phyloP scores from a whole-genome alignment of 2,113 vertebrate genomes.

The Campylomormyrus numenius region DNA sequence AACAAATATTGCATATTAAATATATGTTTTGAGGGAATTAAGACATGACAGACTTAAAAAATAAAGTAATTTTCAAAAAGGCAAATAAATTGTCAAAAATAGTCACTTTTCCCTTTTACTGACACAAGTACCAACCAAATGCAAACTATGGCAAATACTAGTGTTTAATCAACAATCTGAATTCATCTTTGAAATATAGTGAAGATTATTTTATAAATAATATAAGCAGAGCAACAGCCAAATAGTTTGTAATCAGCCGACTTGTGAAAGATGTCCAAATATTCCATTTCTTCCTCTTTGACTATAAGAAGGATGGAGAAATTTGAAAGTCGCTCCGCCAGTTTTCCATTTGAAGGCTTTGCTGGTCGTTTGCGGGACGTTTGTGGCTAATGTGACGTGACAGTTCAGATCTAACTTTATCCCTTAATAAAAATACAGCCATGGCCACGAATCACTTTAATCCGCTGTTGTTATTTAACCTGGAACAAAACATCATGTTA shows the following conservation, averaged over 20 bases:
- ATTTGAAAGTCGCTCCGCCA: background rate
- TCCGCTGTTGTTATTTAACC: background rate
- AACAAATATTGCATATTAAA: background rate
- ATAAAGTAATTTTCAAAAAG: background rate
- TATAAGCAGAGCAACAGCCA: background rate
- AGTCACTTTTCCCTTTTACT: background rate
- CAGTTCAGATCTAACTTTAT: background rate
- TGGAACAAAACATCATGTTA: background rate
- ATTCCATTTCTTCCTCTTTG: background rate
- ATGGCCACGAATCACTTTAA: background rate
- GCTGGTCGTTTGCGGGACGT: background rate
- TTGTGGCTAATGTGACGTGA: background rate
- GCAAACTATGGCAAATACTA: background rate
- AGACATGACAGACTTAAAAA: background rate
- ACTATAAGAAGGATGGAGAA: background rate
- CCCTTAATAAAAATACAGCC: background rate
- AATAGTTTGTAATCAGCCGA: background rate
- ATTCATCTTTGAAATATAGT: background rate
- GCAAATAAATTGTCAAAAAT: background rate
- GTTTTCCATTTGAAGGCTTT: background rate
- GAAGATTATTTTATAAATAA: background rate
- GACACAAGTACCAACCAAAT: background rate
- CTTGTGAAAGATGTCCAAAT: background rate
- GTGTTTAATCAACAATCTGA: background rate
- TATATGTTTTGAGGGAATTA: background rate